Evolutionary conservation across 2,888 invertebrate species (phyloP), one percentile per base, ranked within the genome.

Genomic region (Folsomia manolachei): DNA sequence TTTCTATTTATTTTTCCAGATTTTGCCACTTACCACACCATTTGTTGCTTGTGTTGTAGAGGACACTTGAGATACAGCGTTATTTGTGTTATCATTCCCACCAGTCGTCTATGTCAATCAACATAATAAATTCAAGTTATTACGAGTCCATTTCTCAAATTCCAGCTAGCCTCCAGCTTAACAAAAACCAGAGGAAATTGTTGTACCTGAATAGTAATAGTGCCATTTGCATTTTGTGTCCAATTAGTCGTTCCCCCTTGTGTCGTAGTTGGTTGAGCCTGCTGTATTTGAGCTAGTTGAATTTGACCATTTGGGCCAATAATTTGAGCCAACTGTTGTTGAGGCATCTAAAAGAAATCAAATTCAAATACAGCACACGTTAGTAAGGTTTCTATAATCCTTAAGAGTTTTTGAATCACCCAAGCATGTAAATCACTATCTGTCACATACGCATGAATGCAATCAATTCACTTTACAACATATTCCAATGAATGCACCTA

Each of bases 231-330:
- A 74, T 80, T 80, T 51, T 79, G 79, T 0, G 78, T 77, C 75
- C 78, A 80, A 71, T 77, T 80, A 23, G 76, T 72, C 25, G 74
- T 71, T 2, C 76, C 75, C 19, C 74, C 65, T 69, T 80, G 76
- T 53, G 74, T 70, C 1, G 82, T 72, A 0, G 82, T 82, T 2
- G 81, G 81, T 76, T 83, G 83, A 51, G 81, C 80, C 23, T 80
- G 81, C 84, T 95, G 94, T 52, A 95, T 91, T 83, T 94, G 93
- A 21, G 80, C 80, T 53, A 80, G 70, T 81, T 95, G 95, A 71
- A 94, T 90, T 82, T 94, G 94, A 0, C 94, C 94, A 68, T 89
- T 91, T 0, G 94, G 94, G 2, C 94, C 93, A n/a, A 94, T 87
- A 39, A 93, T 90, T 83, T 92, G 93, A 0, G 93, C 92, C 71